Conservation (phyloP, 2,797 vertebrate genomes). For the Cyclopterus lumpus region DNA sequence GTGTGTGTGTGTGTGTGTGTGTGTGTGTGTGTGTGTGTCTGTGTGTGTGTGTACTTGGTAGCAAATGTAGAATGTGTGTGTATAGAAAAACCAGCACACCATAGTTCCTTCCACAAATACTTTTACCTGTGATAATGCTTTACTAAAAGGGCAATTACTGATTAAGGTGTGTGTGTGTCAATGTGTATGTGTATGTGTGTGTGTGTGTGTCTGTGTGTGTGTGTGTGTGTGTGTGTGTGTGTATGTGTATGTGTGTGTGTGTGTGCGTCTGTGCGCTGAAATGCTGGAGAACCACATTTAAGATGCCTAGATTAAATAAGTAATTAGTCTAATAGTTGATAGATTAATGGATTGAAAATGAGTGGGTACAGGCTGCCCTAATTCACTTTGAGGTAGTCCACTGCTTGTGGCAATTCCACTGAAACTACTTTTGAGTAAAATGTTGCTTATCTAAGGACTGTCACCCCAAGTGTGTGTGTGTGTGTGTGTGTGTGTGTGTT, state of each 20-base stretch:
- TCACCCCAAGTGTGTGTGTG: background rate
- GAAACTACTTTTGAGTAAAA: background rate
- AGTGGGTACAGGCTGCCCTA: no score
- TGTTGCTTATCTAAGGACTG: background rate
- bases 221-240: background rate
- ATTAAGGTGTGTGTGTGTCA: background rate
- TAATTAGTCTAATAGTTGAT: no score
- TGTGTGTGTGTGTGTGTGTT: background rate
- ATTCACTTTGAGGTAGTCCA: background rate
- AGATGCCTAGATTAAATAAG: background rate
- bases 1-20: conserved; percentile 11
- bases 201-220: background rate
- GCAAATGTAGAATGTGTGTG: conserved; percentile 24
- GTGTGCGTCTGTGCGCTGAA: no score
- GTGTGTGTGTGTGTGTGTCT: conserved; percentile 10
- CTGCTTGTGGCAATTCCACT: background rate
- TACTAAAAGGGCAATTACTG: conserved; percentile 56
- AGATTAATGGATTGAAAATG: no score
- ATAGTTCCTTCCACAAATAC: conserved; percentile 73
- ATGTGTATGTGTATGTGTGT: background rate
- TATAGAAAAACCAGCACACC: conserved; percentile 60
- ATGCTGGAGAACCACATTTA: background rate
- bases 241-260: no score
- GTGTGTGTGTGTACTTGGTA: conserved; percentile 4
- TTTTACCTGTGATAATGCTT: conserved; percentile 54